Evolutionary conservation across 2,113 vertebrate genomes (phyloP), one percentile per base, ranked within the genome.

Genomic region (Drymodes brunneopygia): DNA sequence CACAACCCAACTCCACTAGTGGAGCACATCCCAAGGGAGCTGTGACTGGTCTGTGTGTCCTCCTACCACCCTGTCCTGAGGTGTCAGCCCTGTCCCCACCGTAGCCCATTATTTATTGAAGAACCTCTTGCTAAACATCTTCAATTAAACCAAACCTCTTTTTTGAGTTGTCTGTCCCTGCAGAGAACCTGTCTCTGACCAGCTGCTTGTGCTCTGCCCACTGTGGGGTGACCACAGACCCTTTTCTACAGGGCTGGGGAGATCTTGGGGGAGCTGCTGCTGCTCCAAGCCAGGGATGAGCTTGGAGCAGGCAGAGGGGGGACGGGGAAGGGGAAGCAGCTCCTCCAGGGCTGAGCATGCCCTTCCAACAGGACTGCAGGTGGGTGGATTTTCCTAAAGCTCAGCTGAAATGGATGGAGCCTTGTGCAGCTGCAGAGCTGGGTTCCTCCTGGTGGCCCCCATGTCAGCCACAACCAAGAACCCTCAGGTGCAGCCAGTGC

Each of bases 111-210:
- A 92, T 77, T 95, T 93, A 94, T 66, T 53, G 66, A 79, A 62
- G 54, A 69, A 45, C 62, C 83, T 81, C 57, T 56, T 0, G 45
- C 77, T 84, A 23, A 84, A 74, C 0, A 0, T 64, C 89, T 75
- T 48, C 50, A 40, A 87, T 94, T 92, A 96, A 97, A 97, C 62
- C 29, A n/a, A 40, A 17, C 20, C 73, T 94, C 85, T 94, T 81
- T 81, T 92, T 64, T 1, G 81, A 95, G 69, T 82, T 5, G 3
- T 83, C 40, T 70, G 67, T 83, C 54, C 58, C 40, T 61, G 13
- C 3, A 5, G 36, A 35, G 65, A 78, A 9, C 22, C 20, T 2
- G 28, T 23, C 40, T 57, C 24, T 4, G 4, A 12, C 4, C 27
- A 1, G 40, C 60, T 53, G 36, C 62, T n/a, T 0, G 6, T 7